Evolutionary conservation across 2,888 invertebrate species (phyloP), one percentile per base, ranked within the genome.

Genomic region (Xestia sexstrigata): DNA sequence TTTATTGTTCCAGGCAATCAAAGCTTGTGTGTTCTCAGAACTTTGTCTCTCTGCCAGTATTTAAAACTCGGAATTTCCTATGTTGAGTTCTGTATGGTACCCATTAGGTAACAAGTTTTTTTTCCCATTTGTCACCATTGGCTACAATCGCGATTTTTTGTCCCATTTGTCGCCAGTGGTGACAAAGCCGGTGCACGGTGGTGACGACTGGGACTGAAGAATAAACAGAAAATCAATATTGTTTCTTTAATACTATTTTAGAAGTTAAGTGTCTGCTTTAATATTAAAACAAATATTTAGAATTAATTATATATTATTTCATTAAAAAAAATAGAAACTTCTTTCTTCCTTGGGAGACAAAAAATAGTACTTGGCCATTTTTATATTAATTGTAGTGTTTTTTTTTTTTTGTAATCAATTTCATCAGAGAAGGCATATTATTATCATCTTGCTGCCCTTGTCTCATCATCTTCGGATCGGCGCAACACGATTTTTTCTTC

Each of bases 231-330:
- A 47, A 69, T 66, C 26, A 47, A 60, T 70, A 79, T 47, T n/a
- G 9, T 62, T 20, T 63, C 42, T 35, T 35, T 35, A 2, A 35
- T 35, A n/a, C n/a, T 55, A 45, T 30, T 74, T 69, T 58, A 30
- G 11, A 58, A 49, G 4, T 45, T 30, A 49, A 11, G 17, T 47
- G 20, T 55, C 42, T 35, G 45, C 15, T 79, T 67, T 66, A 35
- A 26, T 65, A 78, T 30, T 66, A 76, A 65, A 76, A 76, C 26
- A 52, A 62, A 55, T 1, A 39, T 23, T 1, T 11, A 35, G n/a
- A 3, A 74, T 4, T 26, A 11, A 5, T 52, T 13, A 49, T 45
- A 20, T 82, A 76, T 82, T 82, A 76, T 60, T 78, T 76, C 17
- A 74, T 15, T 67, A 42, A 42, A 42, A 35, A 35, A 35, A 35